Evolutionary conservation across 2,797 vertebrate species (phyloP), one percentile per base, ranked within the genome.

Genomic region (Tokudaia muenninki): DNA sequence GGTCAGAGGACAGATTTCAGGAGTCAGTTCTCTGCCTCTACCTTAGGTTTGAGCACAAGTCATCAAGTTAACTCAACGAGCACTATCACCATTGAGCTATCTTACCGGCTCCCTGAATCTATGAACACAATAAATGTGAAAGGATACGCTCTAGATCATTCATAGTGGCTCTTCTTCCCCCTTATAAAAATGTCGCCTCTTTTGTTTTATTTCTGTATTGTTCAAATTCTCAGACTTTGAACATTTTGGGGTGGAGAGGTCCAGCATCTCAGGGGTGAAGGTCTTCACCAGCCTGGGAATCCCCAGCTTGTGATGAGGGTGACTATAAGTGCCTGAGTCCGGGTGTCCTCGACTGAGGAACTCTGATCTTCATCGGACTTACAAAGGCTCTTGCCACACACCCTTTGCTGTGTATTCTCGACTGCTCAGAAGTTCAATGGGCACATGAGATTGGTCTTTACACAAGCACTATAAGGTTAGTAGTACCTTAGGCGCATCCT

Each of bases 181-280:
- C 41, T 65, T 67, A 17, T 17, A 67, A 82, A 97, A 47, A 61
- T 1, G 7, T 50, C 67, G 47, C 34, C 31, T 75, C 26, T 74
- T 82, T 75, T 94, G 22, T 57, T 74, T 93, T 81, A 84, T 63
- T 67, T 87, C 22, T 70, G 3, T 65, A 55, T 86, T 67, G 34
- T 79, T 96, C 92, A 74, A 72, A 78, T 94, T 79, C 67, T 94
- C 26, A 87, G 57, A 75, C 8, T 94, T 96, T 72, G 8, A 92
- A 80, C 77, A 82, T 26, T 41, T 63, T 50, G 24, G 34, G 14
- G 6, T 3, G 50, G 7, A 19, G 78, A n/a, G 2, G 37, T 77
- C 75, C 31, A 41, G 8, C 63, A 63, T 81, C 55, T 90, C 11
- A 47, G 67, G n/a, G 13, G 29, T 37, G 13, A 92, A 26, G 1